Conservation (phyloP, 1,140 invertebrate species). For the Bombus breviceps region DNA sequence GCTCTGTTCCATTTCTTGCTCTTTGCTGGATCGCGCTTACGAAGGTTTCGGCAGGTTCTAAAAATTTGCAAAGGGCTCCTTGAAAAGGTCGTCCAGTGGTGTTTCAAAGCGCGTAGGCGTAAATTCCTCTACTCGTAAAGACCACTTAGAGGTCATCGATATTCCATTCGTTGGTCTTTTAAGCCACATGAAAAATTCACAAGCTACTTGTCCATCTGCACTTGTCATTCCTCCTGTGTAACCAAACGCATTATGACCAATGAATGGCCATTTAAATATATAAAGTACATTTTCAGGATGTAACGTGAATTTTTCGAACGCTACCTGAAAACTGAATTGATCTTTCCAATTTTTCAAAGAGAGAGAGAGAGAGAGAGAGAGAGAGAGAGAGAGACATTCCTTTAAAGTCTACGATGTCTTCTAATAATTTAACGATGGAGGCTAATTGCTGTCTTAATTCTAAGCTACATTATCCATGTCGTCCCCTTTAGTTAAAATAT, state of each 20-base stretch:
- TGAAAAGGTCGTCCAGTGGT: conserved; percentile 9
- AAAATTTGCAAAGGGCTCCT: neutral
- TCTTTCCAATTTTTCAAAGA: no score
- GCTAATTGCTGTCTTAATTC: no score
- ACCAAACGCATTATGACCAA: conserved; percentile 40
- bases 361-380: neutral
- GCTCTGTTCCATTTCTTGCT: neutral
- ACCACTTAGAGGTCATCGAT: conserved; percentile 52
- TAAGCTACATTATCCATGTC: no score
- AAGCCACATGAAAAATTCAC: conserved; percentile 51
- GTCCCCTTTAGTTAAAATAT: no score
- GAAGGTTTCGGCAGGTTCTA: neutral
- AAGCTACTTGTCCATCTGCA: neutral
- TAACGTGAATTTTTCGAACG: no score
- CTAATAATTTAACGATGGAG: neutral
- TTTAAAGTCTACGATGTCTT: neutral
- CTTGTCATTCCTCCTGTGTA: neutral
- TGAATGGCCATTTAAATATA: conserved; percentile 38
- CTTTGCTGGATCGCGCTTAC: neutral
- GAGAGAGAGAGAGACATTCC: neutral
- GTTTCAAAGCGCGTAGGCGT: neutral
- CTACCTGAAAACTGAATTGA: neutral
- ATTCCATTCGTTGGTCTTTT: conserved; percentile 29
- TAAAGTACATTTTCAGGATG: neutral
- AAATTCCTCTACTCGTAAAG: conserved; percentile 19